Evolutionary conservation across 2,113 vertebrate genomes (phyloP), one percentile per base, ranked within the genome.

Genomic region (Scatophagus argus): DNA sequence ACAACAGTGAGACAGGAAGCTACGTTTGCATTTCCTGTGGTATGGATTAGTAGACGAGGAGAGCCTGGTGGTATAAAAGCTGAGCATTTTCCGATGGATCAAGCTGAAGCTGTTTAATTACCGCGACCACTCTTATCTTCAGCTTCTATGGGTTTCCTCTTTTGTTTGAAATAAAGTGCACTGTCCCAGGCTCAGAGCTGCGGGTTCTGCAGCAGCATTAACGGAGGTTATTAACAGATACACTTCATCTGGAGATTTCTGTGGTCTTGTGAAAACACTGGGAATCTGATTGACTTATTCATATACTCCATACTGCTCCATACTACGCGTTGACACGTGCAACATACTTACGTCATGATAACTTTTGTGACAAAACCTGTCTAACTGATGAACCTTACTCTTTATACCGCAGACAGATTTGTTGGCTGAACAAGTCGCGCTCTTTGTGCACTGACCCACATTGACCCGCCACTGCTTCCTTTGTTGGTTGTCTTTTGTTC

Each of bases 51-150:
- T 27, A 62, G 65, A 72, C 4, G 23, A 71, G 51, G 51, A 6
- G 32, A 19, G 54, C 75, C 43, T 3, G 4, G 38, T 36, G 25
- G 60, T 55, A 17, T 67, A 61, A 55, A 70, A 77, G 27, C 59
- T 1, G 65, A 86, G 64, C 34, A 29, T 71, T 88, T 83, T 62
- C 66, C 75, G 2, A 84, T 88, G 74, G 56, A 34, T 86, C 73
- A 65, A 77, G 54, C 38, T 49, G 39, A 59, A 51, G 71, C n/a
- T 23, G 43, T 87, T 87, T 76, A 84, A 88, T 88, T 85, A 88
- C 77, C 21, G n/a, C 38, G 27, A 75, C 67, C 75, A 66, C 71
- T 58, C 60, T 82, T 73, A 81, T 74, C 77, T 70, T 64, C 39
- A 36, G 72, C n/a, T 76, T 78, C 55, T 41, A 14, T 56, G 44